phyloP scores from a whole-genome alignment of 1,140 invertebrate species.

The Mizuhopecten yessoensis region DNA sequence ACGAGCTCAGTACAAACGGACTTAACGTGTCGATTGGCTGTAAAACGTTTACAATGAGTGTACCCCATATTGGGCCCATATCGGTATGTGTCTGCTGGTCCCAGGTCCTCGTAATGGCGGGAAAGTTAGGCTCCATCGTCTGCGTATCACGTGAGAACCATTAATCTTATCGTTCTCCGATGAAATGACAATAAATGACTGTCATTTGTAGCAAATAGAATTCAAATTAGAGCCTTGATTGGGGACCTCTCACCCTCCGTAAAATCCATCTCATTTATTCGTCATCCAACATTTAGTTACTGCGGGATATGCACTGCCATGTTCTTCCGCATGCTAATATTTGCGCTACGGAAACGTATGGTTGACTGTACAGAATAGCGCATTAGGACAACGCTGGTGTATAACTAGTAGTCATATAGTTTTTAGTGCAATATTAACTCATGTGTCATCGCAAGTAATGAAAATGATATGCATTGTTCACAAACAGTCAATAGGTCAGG shows the following conservation, averaged over 20 bases:
- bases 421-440: not conserved
- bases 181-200: conserved; percentile 39
- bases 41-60: not conserved
- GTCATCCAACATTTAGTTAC: not conserved
- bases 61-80: not conserved
- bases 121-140: conserved; percentile 11
- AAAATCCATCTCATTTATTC: not conserved
- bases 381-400: not conserved
- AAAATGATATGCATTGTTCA: too few species aligned
- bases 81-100: not conserved
- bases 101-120: not conserved
- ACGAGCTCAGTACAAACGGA: too few species aligned
- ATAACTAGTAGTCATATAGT: not conserved
- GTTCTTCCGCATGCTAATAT: not conserved
- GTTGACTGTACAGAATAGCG: not conserved
- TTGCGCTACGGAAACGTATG: not conserved
- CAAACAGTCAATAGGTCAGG: too few species aligned
- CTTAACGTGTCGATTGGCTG: too few species aligned
- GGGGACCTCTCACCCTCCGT: conserved; percentile 24
- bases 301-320: not conserved
- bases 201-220: conserved; percentile 38
- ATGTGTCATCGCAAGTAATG: too few species aligned
- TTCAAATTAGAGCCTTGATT: conserved; percentile 33
- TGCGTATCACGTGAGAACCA: not conserved
- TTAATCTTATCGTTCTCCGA: not conserved